Evolutionary conservation across 2,888 invertebrate genomes (phyloP).

Genomic region (Tholera decimalis): DNA sequence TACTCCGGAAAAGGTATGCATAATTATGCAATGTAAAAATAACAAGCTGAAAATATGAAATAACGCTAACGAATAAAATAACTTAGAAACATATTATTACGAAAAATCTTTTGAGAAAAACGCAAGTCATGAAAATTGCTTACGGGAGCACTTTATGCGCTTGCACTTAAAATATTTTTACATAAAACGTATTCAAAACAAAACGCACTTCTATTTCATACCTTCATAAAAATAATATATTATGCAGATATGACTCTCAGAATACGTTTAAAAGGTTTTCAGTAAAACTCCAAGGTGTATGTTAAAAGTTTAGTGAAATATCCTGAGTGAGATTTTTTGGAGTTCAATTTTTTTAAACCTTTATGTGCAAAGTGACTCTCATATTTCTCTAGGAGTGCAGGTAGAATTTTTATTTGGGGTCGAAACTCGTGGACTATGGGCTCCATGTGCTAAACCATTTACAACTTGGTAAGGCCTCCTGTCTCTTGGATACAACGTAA

Average conservation of each 20-base stretch:
- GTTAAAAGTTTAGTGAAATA: background rate
- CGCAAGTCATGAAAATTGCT: constrained; percentile 10
- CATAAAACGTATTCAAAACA: constrained; percentile 3
- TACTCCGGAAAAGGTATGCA: background rate
- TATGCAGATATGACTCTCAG: constrained; percentile 27
- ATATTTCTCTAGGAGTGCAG: background rate
- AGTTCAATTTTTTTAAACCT: background rate
- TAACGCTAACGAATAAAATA: background rate
- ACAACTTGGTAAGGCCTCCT: too few relatives aligned
- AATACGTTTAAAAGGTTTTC: constrained; percentile 22
- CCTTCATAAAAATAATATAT: constrained; percentile 20
- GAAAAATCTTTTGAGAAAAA: constrained; percentile 22
- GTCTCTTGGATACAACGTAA: too few relatives aligned
- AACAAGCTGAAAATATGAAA: background rate
- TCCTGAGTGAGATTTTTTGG: constrained; percentile 4
- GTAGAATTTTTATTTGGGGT: too few relatives aligned
- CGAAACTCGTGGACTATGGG: too few relatives aligned
- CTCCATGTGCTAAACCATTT: too few relatives aligned
- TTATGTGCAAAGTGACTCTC: background rate
- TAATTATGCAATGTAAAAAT: background rate
- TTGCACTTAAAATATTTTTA: constrained; percentile 28
- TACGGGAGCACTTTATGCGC: constrained; percentile 17
- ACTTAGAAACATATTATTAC: constrained; percentile 1
- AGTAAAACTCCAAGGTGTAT: constrained; percentile 5
- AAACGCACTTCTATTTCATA: background rate